Evolutionary conservation across 1,140 invertebrate genomes (phyloP), one percentile per base, ranked within the genome.

Genomic region (Ceratoteleas bidentatus): DNA sequence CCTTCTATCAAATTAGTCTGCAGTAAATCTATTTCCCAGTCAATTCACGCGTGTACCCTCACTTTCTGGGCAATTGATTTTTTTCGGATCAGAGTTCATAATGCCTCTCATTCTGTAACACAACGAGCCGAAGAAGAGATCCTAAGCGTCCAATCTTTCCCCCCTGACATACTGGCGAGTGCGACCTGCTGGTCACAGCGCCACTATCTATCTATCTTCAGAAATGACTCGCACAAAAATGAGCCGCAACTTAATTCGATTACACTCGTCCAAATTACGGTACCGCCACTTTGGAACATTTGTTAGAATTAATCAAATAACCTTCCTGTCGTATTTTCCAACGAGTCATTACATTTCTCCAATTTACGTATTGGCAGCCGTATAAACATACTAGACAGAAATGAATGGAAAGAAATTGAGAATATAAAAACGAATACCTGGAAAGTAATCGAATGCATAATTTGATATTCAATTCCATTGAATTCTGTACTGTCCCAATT

Each of bases 91-190:
- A 54, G 34, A 54, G 52, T 54, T 54, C 32, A 54, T 54, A 34
- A 34, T 33, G 52, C 32, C 4, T 11, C 53, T 56, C 53, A 24
- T 56, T 36, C 33, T 24, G 53, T 56, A 38, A 56, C 33, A 36
- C 33, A 56, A 56, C 33, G 33, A 56, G 33, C 33, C 13, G 14
- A 56, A 56, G 53, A 56, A 38, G 33, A 56, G 53, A 14, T 56
- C n/a, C n/a, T 56, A 38, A 56, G 38, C 53, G 53, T 38, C 38
- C 34, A 56, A 56, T 56, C 34, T 56, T 56, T 56, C 33, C 38
- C 53, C 13, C 34, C 33, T 38, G 38, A 56, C 14, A 56, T 13
- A 56, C 13, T 36, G n/a, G 53, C 11, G 15, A 36, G 33, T 56
- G 34, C 15, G 53, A 56, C 34, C 53, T 38, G n/a, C 15, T 14